phyloP scores from a whole-genome alignment of 2,113 vertebrate species.

The Pithys albifrons region DNA sequence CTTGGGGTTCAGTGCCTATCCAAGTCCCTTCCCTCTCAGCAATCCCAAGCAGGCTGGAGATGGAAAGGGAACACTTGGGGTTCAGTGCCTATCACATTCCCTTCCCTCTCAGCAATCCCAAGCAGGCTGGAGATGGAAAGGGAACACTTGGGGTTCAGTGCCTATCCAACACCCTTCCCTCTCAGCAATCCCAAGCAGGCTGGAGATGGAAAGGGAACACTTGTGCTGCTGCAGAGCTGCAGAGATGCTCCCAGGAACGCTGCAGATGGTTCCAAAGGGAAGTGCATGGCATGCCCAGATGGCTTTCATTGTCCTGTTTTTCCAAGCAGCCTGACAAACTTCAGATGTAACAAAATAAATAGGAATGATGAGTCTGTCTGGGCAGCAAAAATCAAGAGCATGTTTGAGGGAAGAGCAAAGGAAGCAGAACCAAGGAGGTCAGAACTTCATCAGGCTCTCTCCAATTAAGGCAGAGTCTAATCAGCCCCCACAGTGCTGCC shows the following conservation, averaged over 20 bases:
- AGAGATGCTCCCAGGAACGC: not conserved
- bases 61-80: not conserved
- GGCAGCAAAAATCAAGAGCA: not conserved
- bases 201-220: not conserved
- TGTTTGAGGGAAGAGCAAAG: not conserved
- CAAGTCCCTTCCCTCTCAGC: not conserved
- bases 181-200: not conserved
- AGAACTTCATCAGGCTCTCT: not conserved
- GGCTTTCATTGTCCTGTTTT: slow-evolving; percentile 21
- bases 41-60: not conserved
- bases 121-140: no score
- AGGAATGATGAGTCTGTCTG: not conserved
- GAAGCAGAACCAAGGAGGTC: not conserved
- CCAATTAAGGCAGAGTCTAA: not conserved
- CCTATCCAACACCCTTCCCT: not conserved
- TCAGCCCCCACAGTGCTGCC: not conserved
- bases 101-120: no score
- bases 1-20: not conserved
- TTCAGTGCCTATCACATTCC: no score
- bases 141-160: no score
- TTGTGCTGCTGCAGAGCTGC: not conserved
- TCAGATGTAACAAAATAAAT: slow-evolving; percentile 38
- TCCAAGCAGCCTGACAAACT: slow-evolving; percentile 24
- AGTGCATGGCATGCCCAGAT: slow-evolving; percentile 37
- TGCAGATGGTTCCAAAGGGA: slow-evolving; percentile 24